These are phyloP conservation scores for Galerucella pusilla DNA, from an alignment of 2,888 invertebrate genomes.

Conservation along the genomic window DNA sequence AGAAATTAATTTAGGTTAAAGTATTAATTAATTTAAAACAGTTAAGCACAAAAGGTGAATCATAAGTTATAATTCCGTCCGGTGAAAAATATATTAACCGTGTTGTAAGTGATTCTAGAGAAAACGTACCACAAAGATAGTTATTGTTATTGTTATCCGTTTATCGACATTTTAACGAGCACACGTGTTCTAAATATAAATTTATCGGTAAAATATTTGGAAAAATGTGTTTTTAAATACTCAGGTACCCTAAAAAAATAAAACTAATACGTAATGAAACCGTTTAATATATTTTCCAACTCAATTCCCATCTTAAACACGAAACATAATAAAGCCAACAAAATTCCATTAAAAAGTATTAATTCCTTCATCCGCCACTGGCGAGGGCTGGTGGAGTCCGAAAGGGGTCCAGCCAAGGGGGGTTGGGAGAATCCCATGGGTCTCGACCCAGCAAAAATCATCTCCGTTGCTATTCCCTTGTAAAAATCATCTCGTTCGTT, in stretches of 20 bases:
- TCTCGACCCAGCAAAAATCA: constrained; percentile 54
- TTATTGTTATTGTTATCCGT: not conserved
- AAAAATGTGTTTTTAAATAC: too few relatives aligned
- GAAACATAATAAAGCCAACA: constrained; percentile 1
- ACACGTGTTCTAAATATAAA: too few relatives aligned
- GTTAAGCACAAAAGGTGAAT: not conserved
- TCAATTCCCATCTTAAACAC: constrained; percentile 8
- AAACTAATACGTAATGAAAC: not conserved
- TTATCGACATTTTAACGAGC: too few relatives aligned
- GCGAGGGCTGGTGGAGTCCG: constrained; percentile 44
- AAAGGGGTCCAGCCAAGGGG: constrained; percentile 48
- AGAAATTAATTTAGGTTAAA: constrained; percentile 6
- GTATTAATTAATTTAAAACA: not conserved
- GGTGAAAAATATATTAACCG: not conserved
- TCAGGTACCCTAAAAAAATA: not conserved
- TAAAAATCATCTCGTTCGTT: constrained; percentile 50
- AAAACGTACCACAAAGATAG: not conserved
- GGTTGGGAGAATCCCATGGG: constrained; percentile 43
- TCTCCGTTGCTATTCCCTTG: constrained; percentile 51
- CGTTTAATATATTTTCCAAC: not conserved
- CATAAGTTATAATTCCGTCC: not conserved
- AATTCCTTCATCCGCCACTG: constrained; percentile 43
- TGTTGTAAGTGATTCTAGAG: not conserved
- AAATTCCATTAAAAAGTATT: constrained; percentile 41
- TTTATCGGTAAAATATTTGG: too few relatives aligned